phyloP scores from a whole-genome alignment of 2,113 vertebrate species.

The Salvelinus alpinus region DNA sequence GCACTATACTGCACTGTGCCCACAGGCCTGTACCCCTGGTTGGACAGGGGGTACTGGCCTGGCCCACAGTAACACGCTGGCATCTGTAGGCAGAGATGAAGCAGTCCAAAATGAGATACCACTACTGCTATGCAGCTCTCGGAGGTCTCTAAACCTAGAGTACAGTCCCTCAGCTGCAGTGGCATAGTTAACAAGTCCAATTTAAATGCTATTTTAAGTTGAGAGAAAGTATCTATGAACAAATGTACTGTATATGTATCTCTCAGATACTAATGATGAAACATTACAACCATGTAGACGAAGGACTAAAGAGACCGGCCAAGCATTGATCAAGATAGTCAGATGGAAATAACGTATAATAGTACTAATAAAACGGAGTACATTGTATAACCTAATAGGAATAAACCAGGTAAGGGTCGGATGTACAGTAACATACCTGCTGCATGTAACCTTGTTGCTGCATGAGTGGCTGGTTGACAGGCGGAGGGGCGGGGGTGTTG shows the following conservation, averaged over 20 bases:
- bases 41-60: conserved; percentile 77
- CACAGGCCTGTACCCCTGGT: conserved; percentile 79
- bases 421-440: conserved; percentile 70
- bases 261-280: background rate
- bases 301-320: background rate
- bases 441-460: conserved; percentile 84
- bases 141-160: conserved; percentile 65
- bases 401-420: conserved; percentile 66
- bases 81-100: conserved; percentile 65
- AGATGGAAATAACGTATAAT: background rate
- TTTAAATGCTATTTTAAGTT: background rate
- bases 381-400: background rate
- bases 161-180: background rate
- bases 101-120: background rate
- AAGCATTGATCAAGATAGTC: background rate
- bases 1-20: conserved; percentile 79
- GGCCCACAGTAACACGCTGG: conserved; percentile 82
- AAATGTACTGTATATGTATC: too few species aligned
- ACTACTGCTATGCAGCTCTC: conserved; percentile 36
- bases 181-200: background rate
- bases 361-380: background rate
- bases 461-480: conserved; percentile 77
- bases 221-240: background rate
- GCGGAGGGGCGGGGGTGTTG: conserved; percentile 67
- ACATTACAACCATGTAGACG: background rate